phyloP scores from a whole-genome alignment of 2,113 vertebrate species.

The Rhea pennata region DNA sequence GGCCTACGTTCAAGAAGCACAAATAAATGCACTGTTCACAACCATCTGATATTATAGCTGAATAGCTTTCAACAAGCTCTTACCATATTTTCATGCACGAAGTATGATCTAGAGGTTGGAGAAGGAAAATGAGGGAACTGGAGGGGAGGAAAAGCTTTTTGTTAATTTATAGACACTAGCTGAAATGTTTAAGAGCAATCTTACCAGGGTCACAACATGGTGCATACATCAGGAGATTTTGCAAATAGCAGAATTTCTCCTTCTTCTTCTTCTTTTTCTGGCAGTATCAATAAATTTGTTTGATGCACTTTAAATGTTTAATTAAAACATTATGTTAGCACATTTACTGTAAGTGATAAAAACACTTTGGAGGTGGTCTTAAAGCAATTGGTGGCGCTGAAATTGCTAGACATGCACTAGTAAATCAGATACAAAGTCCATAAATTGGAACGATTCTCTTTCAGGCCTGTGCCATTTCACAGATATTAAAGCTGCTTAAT shows the following conservation, averaged over 20 bases:
- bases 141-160: not conserved
- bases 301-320: conserved; percentile 74
- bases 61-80: conserved; percentile 57
- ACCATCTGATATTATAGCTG: conserved; percentile 44
- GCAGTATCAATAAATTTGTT: conserved; percentile 72
- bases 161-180: conserved; percentile 33
- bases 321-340: conserved; percentile 74
- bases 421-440: conserved; percentile 65
- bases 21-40: conserved; percentile 57
- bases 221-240: conserved; percentile 8
- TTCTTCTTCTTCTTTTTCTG: not conserved
- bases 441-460: conserved; percentile 50
- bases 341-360: conserved; percentile 72
- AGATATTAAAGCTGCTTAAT: conserved; percentile 60
- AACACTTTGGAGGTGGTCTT: conserved; percentile 64
- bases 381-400: conserved; percentile 50
- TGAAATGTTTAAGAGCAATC: conserved; percentile 43
- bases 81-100: conserved; percentile 44
- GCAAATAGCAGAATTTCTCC: conserved; percentile 36
- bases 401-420: conserved; percentile 36
- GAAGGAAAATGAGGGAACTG: conserved; percentile 29
- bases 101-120: conserved; percentile 26
- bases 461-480: conserved; percentile 40
- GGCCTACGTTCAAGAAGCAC: conserved; percentile 50
- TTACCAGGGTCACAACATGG: not conserved